Base-by-base conservation (phyloP, 2,888 invertebrate species). In the Idaea dimidiata region DNA sequence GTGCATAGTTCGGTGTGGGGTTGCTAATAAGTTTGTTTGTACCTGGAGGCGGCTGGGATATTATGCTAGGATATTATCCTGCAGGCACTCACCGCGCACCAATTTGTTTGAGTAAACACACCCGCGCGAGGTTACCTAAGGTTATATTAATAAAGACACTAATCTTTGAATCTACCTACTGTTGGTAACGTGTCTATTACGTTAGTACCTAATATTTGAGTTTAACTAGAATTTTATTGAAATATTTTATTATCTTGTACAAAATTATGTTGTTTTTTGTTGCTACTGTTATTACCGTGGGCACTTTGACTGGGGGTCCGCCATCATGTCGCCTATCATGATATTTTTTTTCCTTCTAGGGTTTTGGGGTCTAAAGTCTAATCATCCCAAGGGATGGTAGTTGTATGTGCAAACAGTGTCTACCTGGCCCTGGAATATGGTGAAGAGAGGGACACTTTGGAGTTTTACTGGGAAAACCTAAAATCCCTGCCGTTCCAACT, bases 101-200 rank as follows among this genome's bases (percentile, higher is more conserved):
- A 80, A 82, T 82, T 82, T 79, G 73, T 76, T 73, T 72, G 72
- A 69, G 73, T 77, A 81, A 80, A 80, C 76, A 79, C 62, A 66
- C 66, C 70, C 63, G 62, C 66, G 53, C 65, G 62, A 63, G 67
- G 66, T 66, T 71, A 68, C 67, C 62, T 60, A 32, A 63, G 61
- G 59, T 67, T 66, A 59, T 63, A 63, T 61, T 66, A 65, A 66
- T 66, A 62, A 56, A 64, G 64, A 64, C 63, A 62, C 62, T 65
- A 54, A 64, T 66, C 59, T 61, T 64, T 63, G 59, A 59, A 61
- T 63, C 59, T 61, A 54, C 54, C 16, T 54, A 54, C 16, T 43
- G 43, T 43, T 43, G 7, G 43, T 8, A 14, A 43, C 43, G 55
- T 60, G 54, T 24, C 24, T 24, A 24, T 54, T 59, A 6, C 43